Evolutionary conservation across 2,113 vertebrate species (phyloP).

Genomic region (Paradoxurus hermaphroditus): DNA sequence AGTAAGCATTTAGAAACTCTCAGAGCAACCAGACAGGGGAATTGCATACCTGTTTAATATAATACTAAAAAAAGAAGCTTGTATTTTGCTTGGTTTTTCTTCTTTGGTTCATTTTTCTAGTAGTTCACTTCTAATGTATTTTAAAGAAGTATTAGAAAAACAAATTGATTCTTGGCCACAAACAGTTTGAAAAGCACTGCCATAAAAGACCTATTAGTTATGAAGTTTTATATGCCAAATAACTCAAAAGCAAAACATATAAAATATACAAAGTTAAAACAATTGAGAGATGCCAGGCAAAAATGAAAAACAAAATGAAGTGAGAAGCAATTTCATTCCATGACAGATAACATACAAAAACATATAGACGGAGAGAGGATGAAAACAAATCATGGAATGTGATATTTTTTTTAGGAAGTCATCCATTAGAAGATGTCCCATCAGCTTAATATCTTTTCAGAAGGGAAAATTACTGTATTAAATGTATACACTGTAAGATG

Average conservation of each 20-base stretch:
- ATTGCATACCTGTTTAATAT: neutral
- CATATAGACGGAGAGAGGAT: neutral
- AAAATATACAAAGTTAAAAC: constrained; percentile 34
- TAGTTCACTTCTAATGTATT: constrained; percentile 2
- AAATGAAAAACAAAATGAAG: constrained; percentile 33
- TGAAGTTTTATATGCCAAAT: constrained; percentile 27
- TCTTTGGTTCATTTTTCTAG: constrained; percentile 16
- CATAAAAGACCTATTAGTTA: neutral
- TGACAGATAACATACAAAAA: neutral
- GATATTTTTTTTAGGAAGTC: neutral
- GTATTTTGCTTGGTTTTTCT: neutral
- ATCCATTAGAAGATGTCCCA: neutral
- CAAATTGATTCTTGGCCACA: constrained; percentile 10
- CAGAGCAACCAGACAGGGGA: neutral
- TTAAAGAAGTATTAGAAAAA: neutral
- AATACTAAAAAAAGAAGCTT: neutral
- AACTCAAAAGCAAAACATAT: constrained; percentile 9
- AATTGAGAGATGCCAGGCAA: constrained; percentile 4
- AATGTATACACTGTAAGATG: neutral
- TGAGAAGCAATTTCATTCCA: neutral
- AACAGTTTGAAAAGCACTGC: constrained; percentile 34
- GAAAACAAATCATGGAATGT: constrained; percentile 16
- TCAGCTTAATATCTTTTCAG: constrained; percentile 20
- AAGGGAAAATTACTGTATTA: neutral
- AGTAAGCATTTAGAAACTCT: neutral